A percentile compares a stretch with the other conserved stretches of the same genome.
Evolutionary conservation across 2,113 vertebrate species (phyloP).

Genomic region (Gnathonemus longibarbis): DNA sequence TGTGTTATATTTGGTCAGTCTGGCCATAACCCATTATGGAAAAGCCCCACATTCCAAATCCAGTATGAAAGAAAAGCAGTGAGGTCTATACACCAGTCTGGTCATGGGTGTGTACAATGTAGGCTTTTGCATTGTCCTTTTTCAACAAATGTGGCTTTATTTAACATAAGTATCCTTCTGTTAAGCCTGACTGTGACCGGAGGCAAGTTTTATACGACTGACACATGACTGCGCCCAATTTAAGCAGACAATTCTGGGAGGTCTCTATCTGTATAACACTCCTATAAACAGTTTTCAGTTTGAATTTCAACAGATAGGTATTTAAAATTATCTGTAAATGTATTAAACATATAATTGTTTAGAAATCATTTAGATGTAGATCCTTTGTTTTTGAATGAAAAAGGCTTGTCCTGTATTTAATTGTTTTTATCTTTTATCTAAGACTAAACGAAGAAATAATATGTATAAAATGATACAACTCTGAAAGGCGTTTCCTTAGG

Average conservation of each 20-base stretch:
- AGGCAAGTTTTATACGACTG: background rate
- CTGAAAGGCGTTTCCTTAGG: background rate
- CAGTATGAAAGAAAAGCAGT: slow-evolving; percentile 35
- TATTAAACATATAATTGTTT: background rate
- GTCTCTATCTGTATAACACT: background rate
- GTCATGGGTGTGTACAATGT: slow-evolving; percentile 6
- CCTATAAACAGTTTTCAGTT: slow-evolving; percentile 1
- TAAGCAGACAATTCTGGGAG: background rate
- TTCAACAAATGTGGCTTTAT: background rate
- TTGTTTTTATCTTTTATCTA: background rate
- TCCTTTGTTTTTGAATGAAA: background rate
- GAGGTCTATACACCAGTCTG: background rate
- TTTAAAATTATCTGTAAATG: background rate
- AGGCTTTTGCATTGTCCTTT: background rate
- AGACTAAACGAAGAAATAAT: background rate
- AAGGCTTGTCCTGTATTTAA: background rate
- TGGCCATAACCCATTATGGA: slow-evolving; percentile 41
- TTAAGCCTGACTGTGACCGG: background rate
- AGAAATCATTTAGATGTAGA: background rate
- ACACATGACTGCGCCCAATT: background rate
- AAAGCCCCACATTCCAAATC: slow-evolving; percentile 43
- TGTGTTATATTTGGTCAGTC: slow-evolving; percentile 19
- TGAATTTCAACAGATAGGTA: background rate
- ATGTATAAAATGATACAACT: background rate
- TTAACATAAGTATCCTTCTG: background rate